A percentile compares a stretch with the other conserved stretches of the same genome.
Conservation (phyloP, 1,140 invertebrate genomes). For the Ceratina australensis region DNA sequence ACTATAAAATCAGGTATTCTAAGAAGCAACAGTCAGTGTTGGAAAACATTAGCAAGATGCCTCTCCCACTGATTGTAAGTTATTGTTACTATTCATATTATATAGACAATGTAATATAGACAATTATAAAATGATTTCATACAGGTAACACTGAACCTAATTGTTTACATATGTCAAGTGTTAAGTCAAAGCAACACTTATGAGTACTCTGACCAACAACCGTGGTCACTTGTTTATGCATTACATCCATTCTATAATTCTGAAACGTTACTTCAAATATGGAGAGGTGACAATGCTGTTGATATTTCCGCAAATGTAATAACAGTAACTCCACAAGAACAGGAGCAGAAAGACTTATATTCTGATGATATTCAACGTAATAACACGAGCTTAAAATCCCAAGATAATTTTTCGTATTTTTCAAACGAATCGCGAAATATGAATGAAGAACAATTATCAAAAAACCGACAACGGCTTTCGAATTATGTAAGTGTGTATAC, state of each 20-base stretch:
- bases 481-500: constrained; percentile 35
- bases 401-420: constrained; percentile 22
- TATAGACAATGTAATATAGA: neutral
- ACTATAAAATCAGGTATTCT: constrained; percentile 43
- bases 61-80: constrained; percentile 51
- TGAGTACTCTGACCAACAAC: constrained; percentile 46
- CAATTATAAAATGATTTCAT: constrained; percentile 10
- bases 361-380: constrained; percentile 1
- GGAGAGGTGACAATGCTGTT: constrained; percentile 30
- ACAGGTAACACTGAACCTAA: constrained; percentile 2
- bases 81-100: constrained; percentile 8
- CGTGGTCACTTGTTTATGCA: constrained; percentile 48
- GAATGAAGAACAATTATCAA: constrained; percentile 24
- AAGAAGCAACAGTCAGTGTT: constrained; percentile 10
- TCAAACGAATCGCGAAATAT: constrained; percentile 17
- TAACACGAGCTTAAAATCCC: neutral
- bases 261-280: constrained; percentile 48
- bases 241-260: constrained; percentile 55
- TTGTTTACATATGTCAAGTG: constrained; percentile 18
- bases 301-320: constrained; percentile 30
- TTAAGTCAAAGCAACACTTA: constrained; percentile 35
- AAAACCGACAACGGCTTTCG: constrained; percentile 21
- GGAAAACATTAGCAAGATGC: constrained; percentile 42
- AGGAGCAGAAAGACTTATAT: constrained; percentile 3
- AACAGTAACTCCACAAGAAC: neutral